phyloP scores from a whole-genome alignment of 2,797 vertebrate genomes.

The Euphonia xanthogaster region DNA sequence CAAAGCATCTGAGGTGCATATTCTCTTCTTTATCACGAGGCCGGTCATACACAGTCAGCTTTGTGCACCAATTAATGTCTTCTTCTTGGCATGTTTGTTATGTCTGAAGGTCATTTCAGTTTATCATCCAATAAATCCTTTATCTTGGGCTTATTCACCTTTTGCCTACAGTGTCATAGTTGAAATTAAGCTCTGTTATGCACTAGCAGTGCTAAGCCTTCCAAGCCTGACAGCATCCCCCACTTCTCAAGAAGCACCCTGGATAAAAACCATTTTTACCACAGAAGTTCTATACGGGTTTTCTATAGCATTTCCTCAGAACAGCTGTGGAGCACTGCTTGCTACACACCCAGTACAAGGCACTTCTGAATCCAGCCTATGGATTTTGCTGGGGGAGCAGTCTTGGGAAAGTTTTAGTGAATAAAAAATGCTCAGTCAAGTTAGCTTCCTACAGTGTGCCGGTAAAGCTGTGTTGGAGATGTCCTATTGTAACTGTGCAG shows the following conservation, averaged over 20 bases:
- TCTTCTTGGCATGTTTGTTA: slow-evolving; percentile 13
- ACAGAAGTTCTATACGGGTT: neutral
- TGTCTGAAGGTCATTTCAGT: neutral
- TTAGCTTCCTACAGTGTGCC: neutral
- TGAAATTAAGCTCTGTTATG: neutral
- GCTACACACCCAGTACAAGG: neutral
- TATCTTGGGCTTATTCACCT: slow-evolving; percentile 11
- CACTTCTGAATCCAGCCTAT: neutral
- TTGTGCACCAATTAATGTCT: slow-evolving; percentile 15
- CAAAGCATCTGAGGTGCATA: slow-evolving; percentile 10
- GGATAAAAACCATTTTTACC: neutral
- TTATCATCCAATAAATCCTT: slow-evolving; percentile 17
- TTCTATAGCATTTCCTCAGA: neutral
- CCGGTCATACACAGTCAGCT: neutral
- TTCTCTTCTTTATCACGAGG: neutral
- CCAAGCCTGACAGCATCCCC: neutral
- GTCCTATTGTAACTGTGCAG: neutral
- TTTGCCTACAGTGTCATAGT: neutral
- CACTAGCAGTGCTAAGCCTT: neutral
- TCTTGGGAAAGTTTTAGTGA: neutral
- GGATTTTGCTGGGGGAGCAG: neutral
- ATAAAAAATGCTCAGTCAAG: neutral
- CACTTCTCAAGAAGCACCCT: neutral
- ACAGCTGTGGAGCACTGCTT: neutral
- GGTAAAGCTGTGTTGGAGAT: neutral